Conservation (phyloP, 35 echinoderm and acorn worm species). For the Anneissia japonica region DNA sequence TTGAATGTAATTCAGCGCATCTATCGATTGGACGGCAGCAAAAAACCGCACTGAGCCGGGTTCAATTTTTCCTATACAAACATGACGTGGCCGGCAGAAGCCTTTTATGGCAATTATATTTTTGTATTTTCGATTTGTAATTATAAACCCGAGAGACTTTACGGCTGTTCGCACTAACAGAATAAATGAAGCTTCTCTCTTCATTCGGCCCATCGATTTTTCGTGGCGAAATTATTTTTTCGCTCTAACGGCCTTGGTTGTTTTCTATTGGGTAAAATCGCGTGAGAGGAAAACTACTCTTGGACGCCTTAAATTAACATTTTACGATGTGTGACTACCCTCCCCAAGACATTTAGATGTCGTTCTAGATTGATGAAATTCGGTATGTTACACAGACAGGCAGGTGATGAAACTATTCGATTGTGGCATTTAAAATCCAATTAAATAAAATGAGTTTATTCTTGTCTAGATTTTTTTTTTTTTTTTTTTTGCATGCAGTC, state of each 20-base stretch:
- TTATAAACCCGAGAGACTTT: background rate
- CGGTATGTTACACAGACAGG: background rate
- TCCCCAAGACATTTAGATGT: background rate
- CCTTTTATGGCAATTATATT: background rate
- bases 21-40: background rate
- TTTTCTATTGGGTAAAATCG: background rate
- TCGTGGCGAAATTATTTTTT: background rate
- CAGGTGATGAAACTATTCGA: background rate
- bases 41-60: background rate
- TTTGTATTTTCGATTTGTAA: conserved; percentile 2
- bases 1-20: background rate
- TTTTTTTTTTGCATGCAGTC: no score
- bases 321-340: background rate
- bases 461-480: background rate
- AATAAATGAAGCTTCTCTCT: background rate
- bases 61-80: background rate
- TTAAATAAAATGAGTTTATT: background rate
- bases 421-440: background rate
- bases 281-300: background rate
- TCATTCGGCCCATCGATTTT: background rate
- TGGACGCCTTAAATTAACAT: background rate
- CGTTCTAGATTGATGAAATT: background rate
- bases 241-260: background rate
- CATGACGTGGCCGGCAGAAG: background rate
- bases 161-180: conserved; percentile 1